Conservation (phyloP, 2,113 vertebrate genomes). For the Hydrolagus affinis region DNA sequence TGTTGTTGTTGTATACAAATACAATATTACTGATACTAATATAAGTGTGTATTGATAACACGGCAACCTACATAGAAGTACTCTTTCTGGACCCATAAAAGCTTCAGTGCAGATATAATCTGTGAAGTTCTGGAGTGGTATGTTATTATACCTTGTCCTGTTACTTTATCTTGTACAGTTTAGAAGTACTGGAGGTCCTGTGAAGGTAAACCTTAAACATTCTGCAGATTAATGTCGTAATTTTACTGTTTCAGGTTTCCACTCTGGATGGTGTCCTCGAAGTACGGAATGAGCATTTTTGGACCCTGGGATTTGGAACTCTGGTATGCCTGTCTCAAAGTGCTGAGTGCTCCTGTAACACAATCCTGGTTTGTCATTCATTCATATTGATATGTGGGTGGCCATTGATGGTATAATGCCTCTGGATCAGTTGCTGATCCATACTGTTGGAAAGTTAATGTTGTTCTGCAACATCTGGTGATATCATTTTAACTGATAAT, state of each 20-base stretch:
- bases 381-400: too few species aligned
- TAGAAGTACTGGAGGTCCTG: neutral
- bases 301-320: conserved; percentile 90
- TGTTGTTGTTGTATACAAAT: too few species aligned
- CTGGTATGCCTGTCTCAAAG: conserved; percentile 60
- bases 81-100: neutral
- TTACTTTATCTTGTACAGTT: neutral
- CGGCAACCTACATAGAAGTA: neutral
- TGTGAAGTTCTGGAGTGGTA: neutral
- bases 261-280: conserved; percentile 94
- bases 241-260: conserved; percentile 67
- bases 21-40: too few species aligned
- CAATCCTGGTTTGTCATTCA: too few species aligned
- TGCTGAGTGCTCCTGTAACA: too few species aligned
- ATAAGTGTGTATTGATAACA: neutral
- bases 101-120: neutral
- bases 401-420: too few species aligned
- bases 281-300: conserved; percentile 95
- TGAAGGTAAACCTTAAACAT: neutral
- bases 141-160: neutral
- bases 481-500: neutral
- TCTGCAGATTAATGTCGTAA: neutral
- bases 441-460: neutral
- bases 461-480: neutral
- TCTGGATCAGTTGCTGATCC: too few species aligned